Evolutionary conservation across 2,888 invertebrate genomes (phyloP).

Genomic region (Andrena flavipes): DNA sequence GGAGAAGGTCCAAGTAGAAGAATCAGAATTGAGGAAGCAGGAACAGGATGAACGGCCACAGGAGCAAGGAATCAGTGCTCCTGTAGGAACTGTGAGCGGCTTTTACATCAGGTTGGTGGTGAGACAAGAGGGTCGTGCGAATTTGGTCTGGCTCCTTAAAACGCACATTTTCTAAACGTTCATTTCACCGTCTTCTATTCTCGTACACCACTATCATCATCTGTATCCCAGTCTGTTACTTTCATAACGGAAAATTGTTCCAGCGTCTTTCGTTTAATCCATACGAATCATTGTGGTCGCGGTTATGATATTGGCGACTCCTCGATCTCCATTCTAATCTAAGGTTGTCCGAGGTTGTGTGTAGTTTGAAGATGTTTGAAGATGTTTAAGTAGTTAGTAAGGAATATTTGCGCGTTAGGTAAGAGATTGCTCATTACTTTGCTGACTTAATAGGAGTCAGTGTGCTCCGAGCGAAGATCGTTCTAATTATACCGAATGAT

Average conservation of each 20-base stretch:
- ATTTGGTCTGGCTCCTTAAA: conserved; percentile 82
- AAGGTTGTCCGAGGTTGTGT: conserved; percentile 20
- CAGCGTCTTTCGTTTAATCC: background rate
- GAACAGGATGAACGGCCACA: conserved; percentile 22
- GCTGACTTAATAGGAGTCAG: conserved; percentile 2
- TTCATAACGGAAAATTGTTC: background rate
- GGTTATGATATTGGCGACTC: background rate
- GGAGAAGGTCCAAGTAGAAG: conserved; percentile 10
- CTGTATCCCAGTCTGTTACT: conserved; percentile 8
- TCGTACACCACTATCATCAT: background rate
- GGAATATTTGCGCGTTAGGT: background rate
- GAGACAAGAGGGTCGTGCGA: conserved; percentile 79
- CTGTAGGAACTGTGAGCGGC: conserved; percentile 70
- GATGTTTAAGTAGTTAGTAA: conserved; percentile 2
- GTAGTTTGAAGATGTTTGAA: conserved; percentile 23
- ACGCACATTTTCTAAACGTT: conserved; percentile 82
- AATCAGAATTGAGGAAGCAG: conserved; percentile 28
- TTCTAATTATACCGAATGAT: conserved; percentile 3
- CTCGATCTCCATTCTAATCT: conserved; percentile 6
- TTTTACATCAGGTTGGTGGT: conserved; percentile 82
- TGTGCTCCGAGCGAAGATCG: background rate
- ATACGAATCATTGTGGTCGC: background rate
- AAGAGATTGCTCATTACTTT: conserved; percentile 2
- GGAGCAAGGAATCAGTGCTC: conserved; percentile 43
- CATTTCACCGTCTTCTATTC: conserved; percentile 14